Evolutionary conservation across 92 coral and sea anemone species (phyloP), one percentile per base, ranked within the genome.

Genomic region (Paragorgia papillata): DNA sequence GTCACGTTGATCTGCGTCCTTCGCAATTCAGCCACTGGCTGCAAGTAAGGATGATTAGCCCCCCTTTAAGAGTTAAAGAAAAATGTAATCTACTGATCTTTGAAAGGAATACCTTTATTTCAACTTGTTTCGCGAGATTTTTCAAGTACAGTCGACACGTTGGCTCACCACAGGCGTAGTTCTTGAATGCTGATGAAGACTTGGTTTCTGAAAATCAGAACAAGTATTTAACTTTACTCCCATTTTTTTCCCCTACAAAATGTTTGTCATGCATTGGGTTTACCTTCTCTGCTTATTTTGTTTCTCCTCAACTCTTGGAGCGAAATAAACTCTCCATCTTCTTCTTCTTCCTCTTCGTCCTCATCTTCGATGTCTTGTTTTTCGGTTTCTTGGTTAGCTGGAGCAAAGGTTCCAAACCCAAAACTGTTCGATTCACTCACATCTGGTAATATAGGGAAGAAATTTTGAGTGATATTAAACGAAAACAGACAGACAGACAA

Each of bases 391-490:
- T 89, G 82, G 9, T 65, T 86, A 2, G 90, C 79, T 17, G 96
- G 96, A 34, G 90, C 99, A 89, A 95, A 95, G 44, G 67, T 87
- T 10, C 99, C 99, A 79, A 95, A 95, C 2, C 99, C 99, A 44
- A 82, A 91, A 5, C 74, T 32, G 26, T 35, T 75, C 19, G 73
- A 26, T 13, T 81, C 62, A 46, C 35, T 43, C 18, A 56, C 56
- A n/a, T 59, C 86, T 32, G 74, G 18, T 8, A 41, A 58, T 9
- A 27, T 30, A 32, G 12, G 2, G 13, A 56, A 18, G 4, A 32
- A 10, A 33, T 17, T 9, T 19, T 22, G 33, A 79, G 24, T 7
- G 28, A 63, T 28, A 56, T 9, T 24, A 51, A 27, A 1, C 9
- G 32, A 56, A 80, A 65, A 69, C 60, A 20, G 9, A 26, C 33